Conservation (phyloP, 92 coral and sea anemone genomes). For the Porites evermanni region DNA sequence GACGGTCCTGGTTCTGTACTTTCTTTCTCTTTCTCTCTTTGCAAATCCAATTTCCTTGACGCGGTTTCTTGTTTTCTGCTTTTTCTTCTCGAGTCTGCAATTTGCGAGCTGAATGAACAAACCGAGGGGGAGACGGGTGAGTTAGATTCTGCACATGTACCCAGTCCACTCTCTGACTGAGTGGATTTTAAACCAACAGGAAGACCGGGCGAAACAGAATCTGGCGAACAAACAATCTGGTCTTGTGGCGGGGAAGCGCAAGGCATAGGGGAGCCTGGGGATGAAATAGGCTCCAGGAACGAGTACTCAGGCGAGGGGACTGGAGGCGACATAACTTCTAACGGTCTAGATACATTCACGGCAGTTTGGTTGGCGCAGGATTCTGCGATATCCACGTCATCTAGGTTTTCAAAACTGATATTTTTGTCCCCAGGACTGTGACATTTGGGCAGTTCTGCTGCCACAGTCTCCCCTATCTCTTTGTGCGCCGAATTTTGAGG, state of each 20-base stretch:
- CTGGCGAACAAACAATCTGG: neutral
- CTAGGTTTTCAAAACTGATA: neutral
- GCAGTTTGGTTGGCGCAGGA: slow-evolving; percentile 1
- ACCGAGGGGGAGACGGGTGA: slow-evolving; percentile 49
- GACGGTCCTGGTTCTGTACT: neutral
- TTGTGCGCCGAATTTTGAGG: neutral
- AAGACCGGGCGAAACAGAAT: slow-evolving; percentile 8
- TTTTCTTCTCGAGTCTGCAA: neutral
- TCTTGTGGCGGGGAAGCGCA: slow-evolving; percentile 12
- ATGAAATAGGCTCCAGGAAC: slow-evolving; percentile 33
- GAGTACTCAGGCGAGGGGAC: slow-evolving; percentile 81
- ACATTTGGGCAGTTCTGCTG: neutral
- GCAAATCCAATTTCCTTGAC: slow-evolving; percentile 3
- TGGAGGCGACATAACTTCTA: slow-evolving; percentile 71
- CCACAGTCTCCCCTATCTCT: neutral
- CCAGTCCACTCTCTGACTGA: neutral
- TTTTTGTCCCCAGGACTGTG: neutral
- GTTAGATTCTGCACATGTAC: neutral
- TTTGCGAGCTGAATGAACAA: slow-evolving; percentile 46
- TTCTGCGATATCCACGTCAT: slow-evolving; percentile 24
- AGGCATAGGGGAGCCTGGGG: slow-evolving; percentile 36
- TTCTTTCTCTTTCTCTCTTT: slow-evolving; percentile 8
- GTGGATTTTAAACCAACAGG: slow-evolving; percentile 9
- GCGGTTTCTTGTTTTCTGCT: neutral
- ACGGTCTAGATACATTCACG: neutral